A percentile compares a stretch with the other conserved stretches of the same genome.
Conservation (phyloP, 2,888 invertebrate genomes). For the Deilephila elpenor region DNA sequence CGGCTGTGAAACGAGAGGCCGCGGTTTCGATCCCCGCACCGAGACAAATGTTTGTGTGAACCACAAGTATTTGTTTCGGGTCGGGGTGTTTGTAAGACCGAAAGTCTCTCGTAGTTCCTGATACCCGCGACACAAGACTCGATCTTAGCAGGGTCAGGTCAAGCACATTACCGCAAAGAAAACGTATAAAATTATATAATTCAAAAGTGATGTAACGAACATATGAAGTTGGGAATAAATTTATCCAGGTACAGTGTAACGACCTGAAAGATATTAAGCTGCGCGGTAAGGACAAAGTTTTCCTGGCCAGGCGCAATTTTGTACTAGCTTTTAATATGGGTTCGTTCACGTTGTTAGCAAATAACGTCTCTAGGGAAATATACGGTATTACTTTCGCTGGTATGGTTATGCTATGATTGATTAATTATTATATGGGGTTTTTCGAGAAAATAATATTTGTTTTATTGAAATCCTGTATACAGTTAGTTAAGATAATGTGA, state of each 20-base stretch:
- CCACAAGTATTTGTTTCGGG: too few relatives aligned
- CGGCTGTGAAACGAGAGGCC: too few relatives aligned
- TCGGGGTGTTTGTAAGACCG: too few relatives aligned
- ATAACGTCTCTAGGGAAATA: constrained; percentile 11
- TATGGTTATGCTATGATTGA: background rate
- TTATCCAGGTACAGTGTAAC: constrained; percentile 17
- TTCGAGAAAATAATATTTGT: background rate
- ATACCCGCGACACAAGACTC: too few relatives aligned
- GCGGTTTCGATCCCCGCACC: too few relatives aligned
- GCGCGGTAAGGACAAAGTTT: constrained; percentile 14
- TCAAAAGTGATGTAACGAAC: background rate
- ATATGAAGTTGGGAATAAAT: constrained; percentile 10
- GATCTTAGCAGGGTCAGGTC: too few relatives aligned
- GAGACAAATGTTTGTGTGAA: too few relatives aligned
- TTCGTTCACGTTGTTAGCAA: background rate
- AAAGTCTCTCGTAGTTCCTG: too few relatives aligned
- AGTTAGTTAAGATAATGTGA: too few relatives aligned
- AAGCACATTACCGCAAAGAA: too few relatives aligned
- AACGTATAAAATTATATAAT: background rate
- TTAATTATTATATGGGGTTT: background rate
- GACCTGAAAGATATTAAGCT: constrained; percentile 24
- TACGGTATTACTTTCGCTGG: background rate
- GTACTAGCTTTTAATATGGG: constrained; percentile 7
- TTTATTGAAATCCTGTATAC: too few relatives aligned
- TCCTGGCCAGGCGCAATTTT: background rate